A percentile compares a stretch with the other conserved stretches of the same genome.
Conservation (phyloP, 2,113 vertebrate genomes). For the Acrocephalus arundinaceus region DNA sequence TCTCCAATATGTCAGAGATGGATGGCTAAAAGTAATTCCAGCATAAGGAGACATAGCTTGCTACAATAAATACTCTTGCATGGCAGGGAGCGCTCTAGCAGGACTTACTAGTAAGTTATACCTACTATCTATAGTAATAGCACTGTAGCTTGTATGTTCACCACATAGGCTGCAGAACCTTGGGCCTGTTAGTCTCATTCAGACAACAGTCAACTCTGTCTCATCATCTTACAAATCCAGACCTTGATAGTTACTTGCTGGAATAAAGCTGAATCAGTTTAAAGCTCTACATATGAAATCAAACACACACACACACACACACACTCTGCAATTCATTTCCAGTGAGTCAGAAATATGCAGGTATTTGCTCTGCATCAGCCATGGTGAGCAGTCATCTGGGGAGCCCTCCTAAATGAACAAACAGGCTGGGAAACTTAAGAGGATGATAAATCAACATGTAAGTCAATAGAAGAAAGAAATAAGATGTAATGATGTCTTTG, state of each 20-base stretch:
- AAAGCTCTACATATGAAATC: background rate
- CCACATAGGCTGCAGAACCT: background rate
- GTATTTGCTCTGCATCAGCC: background rate
- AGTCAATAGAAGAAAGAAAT: background rate
- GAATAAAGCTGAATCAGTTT: background rate
- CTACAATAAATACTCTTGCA: background rate
- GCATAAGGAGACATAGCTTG: background rate
- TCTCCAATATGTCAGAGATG: background rate
- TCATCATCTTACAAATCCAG: background rate
- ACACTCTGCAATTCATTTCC: background rate
- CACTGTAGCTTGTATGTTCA: rapidly evolving
- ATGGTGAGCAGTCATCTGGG: background rate
- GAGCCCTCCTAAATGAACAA: background rate
- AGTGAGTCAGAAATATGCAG: background rate
- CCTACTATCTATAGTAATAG: background rate
- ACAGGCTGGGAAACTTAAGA: background rate
- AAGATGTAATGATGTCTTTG: background rate
- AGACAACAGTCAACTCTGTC: background rate
- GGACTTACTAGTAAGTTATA: background rate
- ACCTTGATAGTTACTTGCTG: background rate
- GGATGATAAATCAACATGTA: background rate
- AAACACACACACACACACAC: background rate
- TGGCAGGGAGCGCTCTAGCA: background rate
- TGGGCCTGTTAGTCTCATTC: background rate
- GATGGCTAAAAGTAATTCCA: background rate